phyloP scores from a whole-genome alignment of 2,113 vertebrate genomes.

The Furnarius figulus region DNA sequence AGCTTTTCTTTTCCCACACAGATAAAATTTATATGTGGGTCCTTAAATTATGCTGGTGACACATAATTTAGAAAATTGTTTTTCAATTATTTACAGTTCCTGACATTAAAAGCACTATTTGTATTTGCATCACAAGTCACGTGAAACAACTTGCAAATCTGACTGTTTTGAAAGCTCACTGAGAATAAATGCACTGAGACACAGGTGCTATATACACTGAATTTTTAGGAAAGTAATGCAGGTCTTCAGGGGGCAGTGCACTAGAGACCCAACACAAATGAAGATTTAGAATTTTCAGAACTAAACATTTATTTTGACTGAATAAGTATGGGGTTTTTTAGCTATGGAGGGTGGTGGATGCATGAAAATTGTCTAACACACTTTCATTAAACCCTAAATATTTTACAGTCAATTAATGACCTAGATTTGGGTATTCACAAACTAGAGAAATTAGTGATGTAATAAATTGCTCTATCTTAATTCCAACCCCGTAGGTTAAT shows the following conservation, averaged over 20 bases:
- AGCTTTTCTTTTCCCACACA: neutral
- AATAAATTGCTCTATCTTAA: neutral
- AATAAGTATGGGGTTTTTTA: accelerated
- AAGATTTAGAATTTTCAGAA: neutral
- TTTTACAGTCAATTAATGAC: neutral
- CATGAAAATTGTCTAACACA: neutral
- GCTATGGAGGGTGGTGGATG: neutral
- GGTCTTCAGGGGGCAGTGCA: neutral
- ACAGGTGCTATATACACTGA: neutral
- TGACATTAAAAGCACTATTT: neutral
- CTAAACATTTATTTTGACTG: neutral
- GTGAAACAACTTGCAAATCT: neutral
- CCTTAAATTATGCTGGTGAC: neutral
- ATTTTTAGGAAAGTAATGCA: neutral
- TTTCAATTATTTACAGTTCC: neutral
- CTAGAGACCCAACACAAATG: neutral
- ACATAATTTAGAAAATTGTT: neutral
- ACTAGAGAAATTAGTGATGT: neutral
- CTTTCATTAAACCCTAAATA: neutral
- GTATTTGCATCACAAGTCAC: neutral
- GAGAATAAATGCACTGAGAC: neutral
- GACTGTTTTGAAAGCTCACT: neutral
- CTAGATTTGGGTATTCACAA: neutral
- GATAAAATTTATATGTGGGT: neutral
- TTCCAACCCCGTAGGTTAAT: neutral